These are phyloP conservation scores for Knipowitschia caucasica DNA, from an alignment of 2,797 vertebrate species.

Conservation along the genomic window DNA sequence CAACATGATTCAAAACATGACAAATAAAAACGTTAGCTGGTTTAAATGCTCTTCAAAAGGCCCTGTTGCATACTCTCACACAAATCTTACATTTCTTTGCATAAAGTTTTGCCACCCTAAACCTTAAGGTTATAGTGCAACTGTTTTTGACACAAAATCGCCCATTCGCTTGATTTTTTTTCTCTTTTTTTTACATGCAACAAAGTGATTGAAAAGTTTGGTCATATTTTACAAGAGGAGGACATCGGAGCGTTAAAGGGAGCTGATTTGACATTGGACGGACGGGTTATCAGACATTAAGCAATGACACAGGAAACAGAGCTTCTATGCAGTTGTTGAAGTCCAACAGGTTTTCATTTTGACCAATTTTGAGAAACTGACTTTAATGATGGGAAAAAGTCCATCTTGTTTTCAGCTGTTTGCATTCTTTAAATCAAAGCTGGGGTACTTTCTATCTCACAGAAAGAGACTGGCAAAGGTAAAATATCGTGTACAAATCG, in stretches of 20 bases:
- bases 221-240: conserved; percentile 6
- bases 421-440: too few species aligned
- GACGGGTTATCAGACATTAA: neutral
- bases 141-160: conserved; percentile 2
- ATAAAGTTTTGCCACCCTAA: conserved; percentile 12
- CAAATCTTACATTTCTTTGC: conserved; percentile 16
- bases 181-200: conserved; percentile 1
- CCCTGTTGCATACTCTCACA: conserved; percentile 19
- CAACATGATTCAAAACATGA: neutral
- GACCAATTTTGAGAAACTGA: neutral
- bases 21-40: conserved; percentile 8
- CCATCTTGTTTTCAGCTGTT: too few species aligned
- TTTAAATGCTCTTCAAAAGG: conserved; percentile 7
- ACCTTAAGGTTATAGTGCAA: conserved; percentile 17
- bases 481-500: too few species aligned
- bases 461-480: too few species aligned
- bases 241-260: conserved; percentile 10
- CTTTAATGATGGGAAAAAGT: too few species aligned
- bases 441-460: too few species aligned
- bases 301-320: neutral
- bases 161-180: neutral
- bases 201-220: conserved; percentile 8
- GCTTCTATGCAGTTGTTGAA: neutral
- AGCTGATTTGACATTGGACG: conserved; percentile 8
- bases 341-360: neutral